phyloP scores from a whole-genome alignment of 2,113 vertebrate genomes.

The Ictalurus punctatus region DNA sequence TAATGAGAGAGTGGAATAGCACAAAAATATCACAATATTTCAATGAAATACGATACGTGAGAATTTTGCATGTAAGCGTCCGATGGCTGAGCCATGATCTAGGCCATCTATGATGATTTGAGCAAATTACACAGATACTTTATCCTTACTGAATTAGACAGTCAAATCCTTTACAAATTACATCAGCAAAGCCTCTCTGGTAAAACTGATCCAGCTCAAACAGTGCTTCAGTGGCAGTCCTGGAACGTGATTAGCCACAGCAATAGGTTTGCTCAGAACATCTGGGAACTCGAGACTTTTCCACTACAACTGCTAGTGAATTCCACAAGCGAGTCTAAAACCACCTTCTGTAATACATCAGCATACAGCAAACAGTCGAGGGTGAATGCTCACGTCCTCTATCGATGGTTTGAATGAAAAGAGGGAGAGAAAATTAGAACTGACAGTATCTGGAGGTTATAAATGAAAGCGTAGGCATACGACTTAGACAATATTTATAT shows the following conservation, averaged over 20 bases:
- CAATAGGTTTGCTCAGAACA: background rate
- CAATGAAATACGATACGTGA: background rate
- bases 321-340: background rate
- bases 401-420: background rate
- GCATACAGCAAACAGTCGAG: background rate
- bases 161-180: constrained; percentile 13
- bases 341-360: background rate
- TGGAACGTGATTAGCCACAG: background rate
- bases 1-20: background rate
- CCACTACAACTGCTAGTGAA: background rate
- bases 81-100: background rate
- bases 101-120: background rate
- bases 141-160: background rate
- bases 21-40: background rate
- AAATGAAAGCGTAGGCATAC: background rate
- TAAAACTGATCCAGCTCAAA: background rate
- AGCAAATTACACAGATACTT: background rate
- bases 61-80: background rate
- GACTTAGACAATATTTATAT: background rate
- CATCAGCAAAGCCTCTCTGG: background rate
- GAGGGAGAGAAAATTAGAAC: background rate
- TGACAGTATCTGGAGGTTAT: background rate
- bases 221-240: background rate
- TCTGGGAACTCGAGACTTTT: background rate
- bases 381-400: background rate